These are phyloP conservation scores for Nymphalis io DNA, from an alignment of 1,140 invertebrate species.

Conservation along the genomic window DNA sequence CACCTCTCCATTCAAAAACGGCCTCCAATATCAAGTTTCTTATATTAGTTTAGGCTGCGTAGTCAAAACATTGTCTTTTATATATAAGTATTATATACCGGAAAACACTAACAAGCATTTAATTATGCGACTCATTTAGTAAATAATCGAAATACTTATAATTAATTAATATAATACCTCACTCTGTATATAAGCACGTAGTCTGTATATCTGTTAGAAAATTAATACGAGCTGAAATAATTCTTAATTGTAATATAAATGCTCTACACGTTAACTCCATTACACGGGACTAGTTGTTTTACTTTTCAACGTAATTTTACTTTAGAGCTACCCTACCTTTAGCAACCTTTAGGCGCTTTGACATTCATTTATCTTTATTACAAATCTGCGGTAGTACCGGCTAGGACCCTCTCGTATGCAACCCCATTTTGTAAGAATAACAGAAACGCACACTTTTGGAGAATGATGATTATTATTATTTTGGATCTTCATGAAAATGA, in stretches of 20 bases:
- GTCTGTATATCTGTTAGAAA: neutral
- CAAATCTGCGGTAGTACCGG: slow-evolving; percentile 47
- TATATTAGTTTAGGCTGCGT: too few relatives aligned
- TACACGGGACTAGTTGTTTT: slow-evolving; percentile 51
- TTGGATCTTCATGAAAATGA: neutral
- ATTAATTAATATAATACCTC: neutral
- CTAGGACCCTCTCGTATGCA: slow-evolving; percentile 3
- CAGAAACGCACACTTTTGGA: neutral
- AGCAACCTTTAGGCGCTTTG: slow-evolving; percentile 52
- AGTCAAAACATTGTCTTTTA: too few relatives aligned
- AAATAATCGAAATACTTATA: neutral
- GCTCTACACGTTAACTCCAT: slow-evolving; percentile 73
- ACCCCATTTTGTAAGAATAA: neutral
- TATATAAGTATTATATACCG: too few relatives aligned
- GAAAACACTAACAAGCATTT: neutral
- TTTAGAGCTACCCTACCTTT: slow-evolving; percentile 45
- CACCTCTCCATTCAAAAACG: too few relatives aligned
- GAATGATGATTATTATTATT: neutral
- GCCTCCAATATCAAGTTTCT: too few relatives aligned
- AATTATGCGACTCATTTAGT: neutral
- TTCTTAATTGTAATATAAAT: slow-evolving; percentile 71
- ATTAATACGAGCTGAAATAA: slow-evolving; percentile 41
- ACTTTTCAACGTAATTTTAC: slow-evolving; percentile 59
- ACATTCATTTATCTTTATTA: slow-evolving; percentile 78
- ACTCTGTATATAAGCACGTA: neutral